Evolutionary conservation across 1,140 invertebrate genomes (phyloP).

Genomic region (Drosophila bifasciata): DNA sequence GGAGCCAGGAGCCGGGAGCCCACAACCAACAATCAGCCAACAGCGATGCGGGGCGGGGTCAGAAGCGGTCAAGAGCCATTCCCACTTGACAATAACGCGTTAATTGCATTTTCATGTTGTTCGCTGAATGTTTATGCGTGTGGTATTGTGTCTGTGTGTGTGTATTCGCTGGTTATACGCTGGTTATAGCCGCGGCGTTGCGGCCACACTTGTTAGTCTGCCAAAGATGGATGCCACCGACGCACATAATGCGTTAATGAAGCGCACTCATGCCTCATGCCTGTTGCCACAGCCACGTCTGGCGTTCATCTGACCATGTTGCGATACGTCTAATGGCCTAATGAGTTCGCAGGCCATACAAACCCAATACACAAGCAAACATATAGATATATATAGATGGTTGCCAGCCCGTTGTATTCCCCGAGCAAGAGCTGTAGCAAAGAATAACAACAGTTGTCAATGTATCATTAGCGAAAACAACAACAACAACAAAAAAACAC

Average conservation of each 20-base stretch:
- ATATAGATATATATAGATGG: slow-evolving; percentile 22
- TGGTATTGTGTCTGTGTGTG: slow-evolving; percentile 31
- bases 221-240: slow-evolving; percentile 29
- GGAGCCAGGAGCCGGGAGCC: not conserved
- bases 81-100: slow-evolving; percentile 75
- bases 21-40: slow-evolving; percentile 13
- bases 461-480: slow-evolving; percentile 61
- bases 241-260: slow-evolving; percentile 63
- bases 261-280: slow-evolving; percentile 30
- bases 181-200: slow-evolving; percentile 20
- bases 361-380: slow-evolving; percentile 36
- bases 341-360: slow-evolving; percentile 50
- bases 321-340: slow-evolving; percentile 57
- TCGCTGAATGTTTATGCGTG: slow-evolving; percentile 32
- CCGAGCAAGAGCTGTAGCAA: not conserved
- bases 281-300: slow-evolving; percentile 1
- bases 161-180: slow-evolving; percentile 49
- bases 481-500: no score
- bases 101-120: slow-evolving; percentile 82
- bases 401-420: slow-evolving; percentile 13
- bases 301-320: slow-evolving; percentile 15
- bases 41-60: not conserved
- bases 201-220: slow-evolving; percentile 15
- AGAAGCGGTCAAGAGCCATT: slow-evolving; percentile 54
- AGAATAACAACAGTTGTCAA: slow-evolving; percentile 69